phyloP scores from a whole-genome alignment of 2,113 vertebrate genomes.

The Lontra canadensis region DNA sequence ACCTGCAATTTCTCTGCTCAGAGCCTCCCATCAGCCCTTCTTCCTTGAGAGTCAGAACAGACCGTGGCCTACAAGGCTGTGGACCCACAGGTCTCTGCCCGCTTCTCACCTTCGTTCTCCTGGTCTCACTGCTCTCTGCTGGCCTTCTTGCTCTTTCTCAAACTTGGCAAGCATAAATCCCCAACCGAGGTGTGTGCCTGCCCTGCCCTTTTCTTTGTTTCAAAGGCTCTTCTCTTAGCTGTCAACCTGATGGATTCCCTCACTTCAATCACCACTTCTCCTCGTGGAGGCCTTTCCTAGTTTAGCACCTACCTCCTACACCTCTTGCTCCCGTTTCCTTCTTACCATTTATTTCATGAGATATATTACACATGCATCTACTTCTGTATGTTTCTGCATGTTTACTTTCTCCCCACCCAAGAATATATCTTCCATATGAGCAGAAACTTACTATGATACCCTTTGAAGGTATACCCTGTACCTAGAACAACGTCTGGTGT shows the following conservation, averaged over 20 bases:
- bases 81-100: background rate
- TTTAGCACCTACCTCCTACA: background rate
- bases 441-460: background rate
- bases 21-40: rapidly evolving
- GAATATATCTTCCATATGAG: background rate
- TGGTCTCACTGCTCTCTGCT: background rate
- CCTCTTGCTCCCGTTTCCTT: background rate
- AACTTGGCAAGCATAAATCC: background rate
- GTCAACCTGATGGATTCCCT: background rate
- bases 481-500: background rate
- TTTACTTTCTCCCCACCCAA: background rate
- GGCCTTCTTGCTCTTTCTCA: background rate
- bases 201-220: background rate
- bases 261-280: background rate
- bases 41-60: background rate
- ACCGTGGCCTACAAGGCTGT: too few species aligned
- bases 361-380: background rate
- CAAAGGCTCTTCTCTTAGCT: background rate
- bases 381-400: background rate
- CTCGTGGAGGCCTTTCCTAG: background rate
- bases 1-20: background rate
- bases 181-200: too few species aligned
- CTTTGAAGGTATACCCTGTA: background rate
- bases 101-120: background rate
- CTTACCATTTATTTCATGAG: background rate